phyloP scores from a whole-genome alignment of 2,888 invertebrate genomes.

The Synanthedon andrenaeformis region DNA sequence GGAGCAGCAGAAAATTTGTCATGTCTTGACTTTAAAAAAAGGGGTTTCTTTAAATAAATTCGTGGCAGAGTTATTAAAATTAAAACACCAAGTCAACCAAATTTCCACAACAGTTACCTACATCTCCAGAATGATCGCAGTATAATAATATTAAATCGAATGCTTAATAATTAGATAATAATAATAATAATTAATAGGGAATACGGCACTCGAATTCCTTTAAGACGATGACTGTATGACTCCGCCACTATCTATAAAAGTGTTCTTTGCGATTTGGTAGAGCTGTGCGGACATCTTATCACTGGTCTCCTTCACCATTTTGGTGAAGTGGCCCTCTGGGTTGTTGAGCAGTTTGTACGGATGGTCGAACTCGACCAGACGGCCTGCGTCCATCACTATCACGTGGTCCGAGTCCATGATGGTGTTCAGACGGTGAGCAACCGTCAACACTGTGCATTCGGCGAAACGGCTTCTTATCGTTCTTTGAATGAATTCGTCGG shows the following conservation, averaged over 20 bases:
- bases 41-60: no score
- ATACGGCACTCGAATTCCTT: no score
- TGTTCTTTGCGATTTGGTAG: constrained; percentile 53
- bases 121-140: no score
- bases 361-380: constrained; percentile 78
- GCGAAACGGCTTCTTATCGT: constrained; percentile 85
- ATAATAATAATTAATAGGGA: no score
- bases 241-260: constrained; percentile 48
- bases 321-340: constrained; percentile 71
- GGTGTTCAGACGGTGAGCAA: constrained; percentile 91
- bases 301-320: constrained; percentile 80
- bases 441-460: constrained; percentile 88
- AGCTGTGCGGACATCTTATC: constrained; percentile 62
- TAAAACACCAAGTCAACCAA: no score
- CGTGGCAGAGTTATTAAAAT: no score
- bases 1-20: no score
- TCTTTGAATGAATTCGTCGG: constrained; percentile 86
- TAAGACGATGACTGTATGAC: constrained; percentile 29
- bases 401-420: constrained; percentile 93
- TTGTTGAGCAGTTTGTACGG: constrained; percentile 75
- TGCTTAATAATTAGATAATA: no score
- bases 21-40: no score
- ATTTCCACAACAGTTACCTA: no score
- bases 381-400: constrained; percentile 87
- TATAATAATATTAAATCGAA: no score